A percentile compares a stretch with the other conserved stretches of the same genome.
phyloP scores from a whole-genome alignment of 2,113 vertebrate species.

The Dromaius novaehollandiae region DNA sequence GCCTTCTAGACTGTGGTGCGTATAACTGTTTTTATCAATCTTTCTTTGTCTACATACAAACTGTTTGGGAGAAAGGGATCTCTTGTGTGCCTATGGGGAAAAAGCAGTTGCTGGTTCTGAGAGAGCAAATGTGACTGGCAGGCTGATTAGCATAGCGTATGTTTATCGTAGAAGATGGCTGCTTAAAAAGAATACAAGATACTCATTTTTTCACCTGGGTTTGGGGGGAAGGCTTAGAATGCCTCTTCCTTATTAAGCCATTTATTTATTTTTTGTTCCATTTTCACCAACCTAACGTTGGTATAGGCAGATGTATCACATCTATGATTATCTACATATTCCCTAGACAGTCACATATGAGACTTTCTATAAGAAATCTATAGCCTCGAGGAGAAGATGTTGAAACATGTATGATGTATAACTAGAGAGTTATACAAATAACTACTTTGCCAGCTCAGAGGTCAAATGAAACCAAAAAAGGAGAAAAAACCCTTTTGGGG shows the following conservation, averaged over 20 bases:
- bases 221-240: not conserved
- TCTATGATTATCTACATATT: not conserved
- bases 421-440: not conserved
- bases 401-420: not conserved
- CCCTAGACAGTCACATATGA: not conserved
- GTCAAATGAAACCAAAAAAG: not conserved
- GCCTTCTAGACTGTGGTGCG: not conserved
- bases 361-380: not conserved
- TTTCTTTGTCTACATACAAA: not conserved
- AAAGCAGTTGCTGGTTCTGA: not conserved
- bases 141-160: not conserved
- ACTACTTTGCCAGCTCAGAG: not conserved
- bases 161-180: not conserved
- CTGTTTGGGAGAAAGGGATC: not conserved
- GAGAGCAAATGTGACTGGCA: not conserved
- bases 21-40: not conserved
- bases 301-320: not conserved
- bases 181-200: not conserved
- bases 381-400: not conserved
- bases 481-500: not conserved
- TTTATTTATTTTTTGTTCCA: not conserved
- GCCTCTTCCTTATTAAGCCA: not conserved
- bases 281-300: not conserved
- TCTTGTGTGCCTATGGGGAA: not conserved
- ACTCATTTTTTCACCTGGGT: accelerated